phyloP scores from a whole-genome alignment of 2,113 vertebrate species.

The Perccottus glenii region DNA sequence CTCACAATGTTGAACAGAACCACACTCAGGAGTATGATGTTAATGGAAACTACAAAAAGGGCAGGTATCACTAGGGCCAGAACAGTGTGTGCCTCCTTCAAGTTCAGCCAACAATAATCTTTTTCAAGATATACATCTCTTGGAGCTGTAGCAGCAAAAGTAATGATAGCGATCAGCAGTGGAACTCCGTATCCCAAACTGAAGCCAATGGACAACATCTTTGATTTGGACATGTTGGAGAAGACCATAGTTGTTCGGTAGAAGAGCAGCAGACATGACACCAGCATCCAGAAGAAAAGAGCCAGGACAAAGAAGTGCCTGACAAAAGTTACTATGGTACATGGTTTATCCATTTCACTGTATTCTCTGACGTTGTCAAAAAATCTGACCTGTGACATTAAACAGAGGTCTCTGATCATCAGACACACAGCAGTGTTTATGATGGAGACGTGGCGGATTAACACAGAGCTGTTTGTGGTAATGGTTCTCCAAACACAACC shows the following conservation, averaged over 20 bases:
- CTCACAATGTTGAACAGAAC: constrained; percentile 83
- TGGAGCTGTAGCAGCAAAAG: constrained; percentile 80
- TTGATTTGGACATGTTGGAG: constrained; percentile 25
- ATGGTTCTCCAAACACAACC: constrained; percentile 81
- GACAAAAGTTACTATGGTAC: constrained; percentile 77
- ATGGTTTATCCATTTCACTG: constrained; percentile 38
- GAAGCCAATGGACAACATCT: constrained; percentile 62
- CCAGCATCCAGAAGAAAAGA: constrained; percentile 90
- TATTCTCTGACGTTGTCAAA: accelerated
- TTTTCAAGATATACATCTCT: constrained; percentile 54
- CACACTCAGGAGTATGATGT: constrained; percentile 79
- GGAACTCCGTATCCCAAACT: constrained; percentile 83
- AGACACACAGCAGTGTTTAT: constrained; percentile 67
- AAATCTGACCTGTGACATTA: constrained; percentile 59
- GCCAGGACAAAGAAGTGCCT: constrained; percentile 80
- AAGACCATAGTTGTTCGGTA: constrained; percentile 81
- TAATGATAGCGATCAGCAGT: constrained; percentile 78
- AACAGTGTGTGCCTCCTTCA: constrained; percentile 77
- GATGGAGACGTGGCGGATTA: constrained; percentile 82
- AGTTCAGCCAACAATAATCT: constrained; percentile 83
- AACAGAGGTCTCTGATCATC: constrained; percentile 63
- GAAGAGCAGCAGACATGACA: constrained; percentile 81
- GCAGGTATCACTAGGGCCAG: constrained; percentile 82
- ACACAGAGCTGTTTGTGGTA: constrained; percentile 75
- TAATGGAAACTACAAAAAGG: constrained; percentile 62